These are phyloP conservation scores for Strix aluco DNA, from an alignment of 2,113 vertebrate genomes.

Conservation along the genomic window DNA sequence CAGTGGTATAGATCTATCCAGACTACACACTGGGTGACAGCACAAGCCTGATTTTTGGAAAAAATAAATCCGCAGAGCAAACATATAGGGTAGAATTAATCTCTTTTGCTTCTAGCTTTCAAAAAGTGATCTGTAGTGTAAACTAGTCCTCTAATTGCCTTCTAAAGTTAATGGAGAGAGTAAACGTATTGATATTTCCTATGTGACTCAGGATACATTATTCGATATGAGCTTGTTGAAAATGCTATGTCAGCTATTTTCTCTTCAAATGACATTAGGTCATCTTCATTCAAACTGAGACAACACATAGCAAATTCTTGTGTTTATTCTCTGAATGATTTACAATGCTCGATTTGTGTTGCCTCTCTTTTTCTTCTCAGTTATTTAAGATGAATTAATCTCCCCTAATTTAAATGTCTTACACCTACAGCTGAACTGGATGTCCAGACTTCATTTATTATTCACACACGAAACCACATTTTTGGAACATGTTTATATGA, in stretches of 20 bases:
- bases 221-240: background rate
- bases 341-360: background rate
- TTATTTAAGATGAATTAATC: background rate
- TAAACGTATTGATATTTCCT: conserved; percentile 60
- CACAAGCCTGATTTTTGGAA: background rate
- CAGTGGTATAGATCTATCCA: background rate
- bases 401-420: background rate
- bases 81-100: conserved; percentile 45
- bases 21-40: background rate
- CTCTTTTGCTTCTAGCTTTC: conserved; percentile 31
- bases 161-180: conserved; percentile 55
- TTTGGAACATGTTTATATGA: background rate
- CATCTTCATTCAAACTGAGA: conserved; percentile 18
- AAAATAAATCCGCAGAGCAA: conserved; percentile 34
- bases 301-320: background rate
- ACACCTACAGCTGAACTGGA: background rate
- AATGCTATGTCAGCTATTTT: conserved; percentile 35
- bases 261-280: background rate
- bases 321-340: conserved; percentile 36
- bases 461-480: background rate
- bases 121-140: conserved; percentile 50
- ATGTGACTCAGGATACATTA: conserved; percentile 11
- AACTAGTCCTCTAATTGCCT: conserved; percentile 60
- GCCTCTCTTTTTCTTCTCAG: background rate
- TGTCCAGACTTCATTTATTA: background rate